A percentile compares a stretch with the other conserved stretches of the same genome.
phyloP scores from a whole-genome alignment of 2,888 invertebrate genomes.

The Nowickia ferox region DNA sequence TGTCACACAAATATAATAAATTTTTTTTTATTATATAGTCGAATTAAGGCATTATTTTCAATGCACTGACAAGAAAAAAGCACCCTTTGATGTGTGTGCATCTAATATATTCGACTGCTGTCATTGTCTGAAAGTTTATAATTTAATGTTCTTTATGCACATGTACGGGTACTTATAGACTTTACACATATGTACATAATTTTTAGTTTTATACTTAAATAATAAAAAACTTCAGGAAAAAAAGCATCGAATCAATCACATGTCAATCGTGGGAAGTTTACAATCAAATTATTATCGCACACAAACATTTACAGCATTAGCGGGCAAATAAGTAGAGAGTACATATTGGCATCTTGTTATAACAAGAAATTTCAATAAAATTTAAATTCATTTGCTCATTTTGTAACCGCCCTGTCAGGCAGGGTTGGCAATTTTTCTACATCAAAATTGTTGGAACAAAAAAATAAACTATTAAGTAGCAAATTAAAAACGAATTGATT shows the following conservation, averaged over 20 bases:
- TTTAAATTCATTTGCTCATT: constrained; percentile 54
- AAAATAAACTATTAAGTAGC: not conserved
- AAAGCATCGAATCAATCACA: constrained; percentile 69
- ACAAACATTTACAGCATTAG: not conserved
- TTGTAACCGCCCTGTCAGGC: constrained; percentile 5
- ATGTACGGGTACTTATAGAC: constrained; percentile 47
- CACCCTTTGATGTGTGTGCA: constrained; percentile 19
- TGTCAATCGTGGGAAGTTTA: constrained; percentile 74
- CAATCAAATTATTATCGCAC: constrained; percentile 57
- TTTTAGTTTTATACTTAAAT: constrained; percentile 26
- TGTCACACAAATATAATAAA: too few species aligned
- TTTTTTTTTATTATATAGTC: too few species aligned
- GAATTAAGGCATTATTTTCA: not conserved
- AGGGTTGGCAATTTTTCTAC: not conserved
- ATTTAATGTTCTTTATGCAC: constrained; percentile 66
- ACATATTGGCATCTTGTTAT: constrained; percentile 26
- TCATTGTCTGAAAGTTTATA: constrained; percentile 48
- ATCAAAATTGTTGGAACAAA: not conserved
- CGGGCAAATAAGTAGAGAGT: not conserved
- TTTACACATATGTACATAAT: constrained; percentile 60
- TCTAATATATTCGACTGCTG: constrained; percentile 14
- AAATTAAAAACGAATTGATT: too few species aligned
- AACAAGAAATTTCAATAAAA: constrained; percentile 53
- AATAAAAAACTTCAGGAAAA: constrained; percentile 5
- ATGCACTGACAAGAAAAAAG: not conserved